A percentile compares a stretch with the other conserved stretches of the same genome.
Evolutionary conservation across 1,140 invertebrate species (phyloP).

Genomic region (Dinothrombium tinctorium): DNA sequence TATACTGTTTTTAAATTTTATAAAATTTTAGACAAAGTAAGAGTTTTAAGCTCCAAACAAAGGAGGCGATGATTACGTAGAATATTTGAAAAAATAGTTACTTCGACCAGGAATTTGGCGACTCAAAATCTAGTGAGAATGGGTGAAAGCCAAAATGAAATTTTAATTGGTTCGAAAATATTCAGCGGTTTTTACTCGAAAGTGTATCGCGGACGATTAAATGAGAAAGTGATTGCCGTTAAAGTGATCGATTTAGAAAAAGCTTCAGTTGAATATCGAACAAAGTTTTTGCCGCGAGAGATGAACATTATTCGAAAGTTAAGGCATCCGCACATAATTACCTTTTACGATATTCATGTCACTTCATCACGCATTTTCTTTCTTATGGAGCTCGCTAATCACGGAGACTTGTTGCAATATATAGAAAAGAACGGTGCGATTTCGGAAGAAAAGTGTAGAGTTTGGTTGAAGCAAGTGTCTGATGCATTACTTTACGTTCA

Average conservation of each 20-base stretch:
- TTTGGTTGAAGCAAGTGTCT: background rate
- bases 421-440: background rate
- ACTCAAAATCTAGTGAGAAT: no score
- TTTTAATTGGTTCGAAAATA: no score
- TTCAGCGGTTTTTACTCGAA: constrained; percentile 6
- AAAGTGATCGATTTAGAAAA: background rate
- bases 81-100: no score
- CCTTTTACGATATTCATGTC: background rate
- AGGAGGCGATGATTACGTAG: no score
- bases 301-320: background rate
- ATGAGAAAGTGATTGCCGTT: background rate
- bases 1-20: no score
- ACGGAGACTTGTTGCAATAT: background rate
- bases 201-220: constrained; percentile 1
- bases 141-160: no score
- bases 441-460: background rate
- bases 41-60: no score
- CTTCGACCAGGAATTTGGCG: no score
- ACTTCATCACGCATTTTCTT: background rate
- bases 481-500: background rate
- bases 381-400: background rate
- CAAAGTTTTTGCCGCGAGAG: background rate
- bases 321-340: background rate
- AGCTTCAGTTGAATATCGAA: background rate
- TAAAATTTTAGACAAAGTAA: no score